Base-by-base conservation (phyloP, 2,888 invertebrate genomes). In the Eremobia ochroleuca region DNA sequence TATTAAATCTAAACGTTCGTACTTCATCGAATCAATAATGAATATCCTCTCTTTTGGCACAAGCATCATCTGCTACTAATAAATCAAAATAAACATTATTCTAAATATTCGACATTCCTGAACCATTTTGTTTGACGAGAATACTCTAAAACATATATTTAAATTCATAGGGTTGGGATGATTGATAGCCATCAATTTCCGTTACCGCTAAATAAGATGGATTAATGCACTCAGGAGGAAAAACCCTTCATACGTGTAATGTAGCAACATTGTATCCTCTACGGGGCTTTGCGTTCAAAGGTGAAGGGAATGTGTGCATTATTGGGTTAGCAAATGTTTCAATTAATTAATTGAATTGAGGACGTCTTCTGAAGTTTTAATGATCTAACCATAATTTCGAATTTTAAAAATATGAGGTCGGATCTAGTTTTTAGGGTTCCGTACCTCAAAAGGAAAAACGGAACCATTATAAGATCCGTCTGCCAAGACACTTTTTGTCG, bases 151-250 rank as follows among this genome's bases (percentile, higher is more conserved):
- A 18, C 3, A 46, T 75, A 67, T 76, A 77, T 85, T 82, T 58
- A 81, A 85, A 85, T 79, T 77, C 75, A 69, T n/a, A 73, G 82
- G 66, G 85, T 78, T 34, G 43, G 66, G 65, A 85, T 89, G 91
- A 91, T 91, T 91, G 89, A 91, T 90, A 86, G 76, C 80, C 78
- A 85, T 90, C 87, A 87, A 88, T 90, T 85, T 68, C 83, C 83
- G 87, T 88, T 81, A 86, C 83, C 83, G 79, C 78, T 68, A 67
- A 15, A 21, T 81, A 88, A 88, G 89, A 88, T 77, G 88, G 88
- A 91, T 91, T 90, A 89, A 88, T 89, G 89, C 90, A 90, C 84
- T 91, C 86, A 85, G 87, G 85, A 88, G 88, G 89, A 92, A 92
- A 81, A 90, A 82, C 82, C 86, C 70, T 86, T 90, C 89, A 87